Percentiles rank a stretch among this genome's conserved stretches.
phyloP scores from a whole-genome alignment of 2,797 vertebrate genomes.

The Scomberomorus guttatus region DNA sequence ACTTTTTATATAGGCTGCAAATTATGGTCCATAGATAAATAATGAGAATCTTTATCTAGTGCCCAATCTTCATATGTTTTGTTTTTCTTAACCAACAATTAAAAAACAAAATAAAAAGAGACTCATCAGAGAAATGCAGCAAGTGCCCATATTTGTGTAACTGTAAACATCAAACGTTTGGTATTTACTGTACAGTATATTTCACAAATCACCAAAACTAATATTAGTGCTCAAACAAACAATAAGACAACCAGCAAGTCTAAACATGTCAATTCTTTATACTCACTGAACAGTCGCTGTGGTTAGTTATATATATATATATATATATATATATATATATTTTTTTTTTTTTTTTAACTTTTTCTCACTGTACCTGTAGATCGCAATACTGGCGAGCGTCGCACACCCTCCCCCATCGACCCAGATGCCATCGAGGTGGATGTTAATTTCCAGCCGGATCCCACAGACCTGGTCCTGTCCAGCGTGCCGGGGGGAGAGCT shows the following conservation, averaged over 20 bases:
- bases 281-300: background rate
- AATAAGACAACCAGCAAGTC: no score
- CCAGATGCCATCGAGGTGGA: constrained; percentile 94
- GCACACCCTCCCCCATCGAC: constrained; percentile 82
- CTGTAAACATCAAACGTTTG: background rate
- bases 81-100: no score
- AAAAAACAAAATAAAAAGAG: no score
- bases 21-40: background rate
- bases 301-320: no score
- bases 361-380: background rate
- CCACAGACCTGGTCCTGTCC: constrained; percentile 95
- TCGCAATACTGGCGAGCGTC: constrained; percentile 51
- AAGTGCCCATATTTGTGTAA: background rate
- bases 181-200: background rate
- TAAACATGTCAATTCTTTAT: no score
- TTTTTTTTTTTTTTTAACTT: no score
- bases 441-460: constrained; percentile 95
- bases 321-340: no score
- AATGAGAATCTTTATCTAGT: background rate
- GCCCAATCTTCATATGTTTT: background rate
- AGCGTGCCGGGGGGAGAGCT: constrained; percentile 96
- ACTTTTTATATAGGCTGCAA: no score
- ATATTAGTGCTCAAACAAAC: no score
- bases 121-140: no score
- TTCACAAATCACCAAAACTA: background rate